phyloP scores from a whole-genome alignment of 2,888 invertebrate genomes.

The Zygaena filipendulae region DNA sequence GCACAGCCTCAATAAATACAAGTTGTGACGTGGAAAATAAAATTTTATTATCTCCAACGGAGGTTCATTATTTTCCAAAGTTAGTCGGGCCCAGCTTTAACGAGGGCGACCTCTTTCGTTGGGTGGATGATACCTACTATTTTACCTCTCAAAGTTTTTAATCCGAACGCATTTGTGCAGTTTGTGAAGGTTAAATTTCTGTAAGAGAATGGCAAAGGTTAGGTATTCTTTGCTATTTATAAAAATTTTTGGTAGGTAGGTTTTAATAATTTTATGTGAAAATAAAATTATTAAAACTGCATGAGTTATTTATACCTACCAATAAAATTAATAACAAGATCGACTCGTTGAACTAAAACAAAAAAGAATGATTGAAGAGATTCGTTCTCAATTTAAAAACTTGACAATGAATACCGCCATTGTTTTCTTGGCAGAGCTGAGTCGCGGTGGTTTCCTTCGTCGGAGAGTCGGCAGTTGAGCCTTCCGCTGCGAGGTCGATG shows the following conservation, averaged over 20 bases:
- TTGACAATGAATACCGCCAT: slow-evolving; percentile 17
- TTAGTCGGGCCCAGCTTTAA: slow-evolving; percentile 39
- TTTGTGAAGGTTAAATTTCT: no score
- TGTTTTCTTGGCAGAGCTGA: slow-evolving; percentile 20
- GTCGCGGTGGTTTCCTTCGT: slow-evolving; percentile 12
- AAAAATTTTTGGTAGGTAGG: no score
- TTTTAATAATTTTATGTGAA: no score
- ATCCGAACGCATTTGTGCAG: no score
- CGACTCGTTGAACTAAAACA: slow-evolving; percentile 8
- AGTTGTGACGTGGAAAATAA: slow-evolving; percentile 47
- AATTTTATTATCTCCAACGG: slow-evolving; percentile 52
- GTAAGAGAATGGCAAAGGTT: no score
- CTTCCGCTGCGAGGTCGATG: slow-evolving; percentile 14
- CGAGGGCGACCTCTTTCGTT: slow-evolving; percentile 30
- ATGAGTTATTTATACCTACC: no score
- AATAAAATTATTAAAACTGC: no score
- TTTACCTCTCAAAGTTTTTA: no score
- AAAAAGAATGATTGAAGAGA: no score
- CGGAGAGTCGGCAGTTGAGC: slow-evolving; percentile 17
- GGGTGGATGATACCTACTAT: slow-evolving; percentile 28
- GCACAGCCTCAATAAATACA: slow-evolving; percentile 42
- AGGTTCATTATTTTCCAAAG: slow-evolving; percentile 56
- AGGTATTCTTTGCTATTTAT: no score
- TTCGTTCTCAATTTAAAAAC: slow-evolving; percentile 21
- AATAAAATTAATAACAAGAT: no score